phyloP scores from a whole-genome alignment of 2,113 vertebrate species.

The Oreocharis arfaki region DNA sequence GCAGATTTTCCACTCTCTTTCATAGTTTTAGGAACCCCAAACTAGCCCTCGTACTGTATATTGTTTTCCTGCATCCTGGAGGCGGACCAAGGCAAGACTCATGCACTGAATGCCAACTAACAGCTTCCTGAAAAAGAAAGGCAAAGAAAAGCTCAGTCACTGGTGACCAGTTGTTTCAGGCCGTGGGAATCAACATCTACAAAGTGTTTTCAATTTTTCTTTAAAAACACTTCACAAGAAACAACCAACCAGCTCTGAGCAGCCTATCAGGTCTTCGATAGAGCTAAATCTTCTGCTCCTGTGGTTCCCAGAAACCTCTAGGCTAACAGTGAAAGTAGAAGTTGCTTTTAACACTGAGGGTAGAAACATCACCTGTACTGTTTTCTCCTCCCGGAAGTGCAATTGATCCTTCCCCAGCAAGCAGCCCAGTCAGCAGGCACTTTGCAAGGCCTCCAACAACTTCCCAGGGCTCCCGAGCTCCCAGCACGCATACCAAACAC shows the following conservation, averaged over 20 bases:
- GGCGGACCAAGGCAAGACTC: neutral
- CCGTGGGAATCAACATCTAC: neutral
- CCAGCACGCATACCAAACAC: neutral
- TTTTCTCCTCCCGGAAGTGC: neutral
- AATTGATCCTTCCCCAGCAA: neutral
- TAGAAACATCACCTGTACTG: neutral
- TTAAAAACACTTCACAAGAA: neutral
- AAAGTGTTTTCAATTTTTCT: neutral
- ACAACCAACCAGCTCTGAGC: neutral
- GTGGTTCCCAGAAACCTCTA: neutral
- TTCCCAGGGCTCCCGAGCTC: neutral
- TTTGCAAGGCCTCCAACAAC: neutral
- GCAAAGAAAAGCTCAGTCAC: neutral
- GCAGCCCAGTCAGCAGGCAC: neutral
- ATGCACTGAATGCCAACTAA: neutral
- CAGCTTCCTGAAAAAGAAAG: neutral
- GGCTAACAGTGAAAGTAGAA: neutral
- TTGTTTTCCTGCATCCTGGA: neutral
- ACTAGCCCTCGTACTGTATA: neutral
- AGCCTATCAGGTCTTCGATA: rapidly evolving
- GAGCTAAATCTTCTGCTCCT: neutral
- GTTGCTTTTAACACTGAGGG: neutral
- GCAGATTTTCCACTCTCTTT: neutral
- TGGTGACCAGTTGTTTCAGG: neutral
- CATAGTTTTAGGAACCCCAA: neutral